Evolutionary conservation across 2,113 vertebrate genomes (phyloP).

Genomic region (Ariopsis seemanni): DNA sequence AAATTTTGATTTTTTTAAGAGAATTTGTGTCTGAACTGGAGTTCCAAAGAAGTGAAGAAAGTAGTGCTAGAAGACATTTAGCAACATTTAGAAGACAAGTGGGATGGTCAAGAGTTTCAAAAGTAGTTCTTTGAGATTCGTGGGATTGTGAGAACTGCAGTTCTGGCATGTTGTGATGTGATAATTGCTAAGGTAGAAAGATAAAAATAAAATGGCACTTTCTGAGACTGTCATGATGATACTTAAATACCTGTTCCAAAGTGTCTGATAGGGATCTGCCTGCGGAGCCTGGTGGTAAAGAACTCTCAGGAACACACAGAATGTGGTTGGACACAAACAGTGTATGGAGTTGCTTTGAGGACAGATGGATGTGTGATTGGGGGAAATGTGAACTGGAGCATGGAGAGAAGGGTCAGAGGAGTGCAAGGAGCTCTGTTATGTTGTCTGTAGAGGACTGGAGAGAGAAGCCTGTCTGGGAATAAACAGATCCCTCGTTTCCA

Average conservation of each 20-base stretch:
- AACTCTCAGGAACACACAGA: slow-evolving; percentile 28
- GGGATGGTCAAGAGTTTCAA: not conserved
- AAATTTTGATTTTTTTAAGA: not conserved
- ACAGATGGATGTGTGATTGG: slow-evolving; percentile 26
- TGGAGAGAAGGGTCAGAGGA: slow-evolving; percentile 28
- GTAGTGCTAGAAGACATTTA: not conserved
- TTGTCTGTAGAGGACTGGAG: not conserved
- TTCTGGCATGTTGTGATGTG: not conserved
- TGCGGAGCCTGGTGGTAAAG: slow-evolving; percentile 24
- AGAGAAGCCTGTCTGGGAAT: slow-evolving; percentile 12
- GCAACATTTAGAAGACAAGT: not conserved
- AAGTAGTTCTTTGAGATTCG: not conserved
- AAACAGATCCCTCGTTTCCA: slow-evolving; percentile 15
- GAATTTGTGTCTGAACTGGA: not conserved
- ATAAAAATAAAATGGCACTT: slow-evolving; percentile 9
- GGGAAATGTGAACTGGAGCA: slow-evolving; percentile 48
- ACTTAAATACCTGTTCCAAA: slow-evolving; percentile 10
- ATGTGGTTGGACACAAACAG: slow-evolving; percentile 1
- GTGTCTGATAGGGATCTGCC: slow-evolving; percentile 18
- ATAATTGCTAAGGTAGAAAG: not conserved
- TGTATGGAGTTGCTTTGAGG: slow-evolving; percentile 37
- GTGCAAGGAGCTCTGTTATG: slow-evolving; percentile 34
- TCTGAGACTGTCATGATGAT: not conserved
- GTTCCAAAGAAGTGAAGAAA: not conserved
- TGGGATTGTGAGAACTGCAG: not conserved